Base-by-base conservation (phyloP, 2,113 vertebrate genomes). In the Laticauda laticaudata region DNA sequence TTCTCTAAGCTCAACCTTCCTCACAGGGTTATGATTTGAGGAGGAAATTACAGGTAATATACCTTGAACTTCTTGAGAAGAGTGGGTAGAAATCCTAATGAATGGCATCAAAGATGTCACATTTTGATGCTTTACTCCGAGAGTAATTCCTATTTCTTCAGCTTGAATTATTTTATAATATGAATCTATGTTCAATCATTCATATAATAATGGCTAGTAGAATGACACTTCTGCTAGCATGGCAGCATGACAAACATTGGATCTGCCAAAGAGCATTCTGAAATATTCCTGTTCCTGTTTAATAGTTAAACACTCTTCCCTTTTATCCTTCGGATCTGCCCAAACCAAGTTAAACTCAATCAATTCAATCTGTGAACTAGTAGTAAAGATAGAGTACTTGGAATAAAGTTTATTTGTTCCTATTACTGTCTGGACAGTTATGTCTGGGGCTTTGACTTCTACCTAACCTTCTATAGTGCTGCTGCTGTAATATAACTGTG, bases 371-470 rank as follows among this genome's bases (percentile, higher is more conserved):
- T 91, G 90, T 86, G 54, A 86, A 57, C 54, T 81, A 12, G 14
- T 91, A 39, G 75, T 91, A 21, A 86, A 57, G 15, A 91, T 86
- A 18, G 14, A 86, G 54, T 24, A 9, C 34, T 86, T 86, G 90
- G 34, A n/a, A 92, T 92, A 89, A 88, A 75, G 59, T 64, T 89
- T 34, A 88, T 88, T 89, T 92, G 87, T 89, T 81, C 61, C 26
- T 39, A 45, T 45, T 43, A 89, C 45, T 61, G 55, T 39, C 29
- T 55, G 10, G n/a, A 54, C 21, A 43, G 34, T 88, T 88, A 89
- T 69, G 59, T 75, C 48, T 75, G 4, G 88, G 51, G 59, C 48
- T 55, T 75, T 54, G 61, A 51, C 14, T 88, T 88, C 45, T 88
- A 26, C 48, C n/a, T 23, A 88, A 54, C 2, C 23, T 88, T 88